Conservation (phyloP, 2,113 vertebrate species). For the Chlorodrepanis virens region DNA sequence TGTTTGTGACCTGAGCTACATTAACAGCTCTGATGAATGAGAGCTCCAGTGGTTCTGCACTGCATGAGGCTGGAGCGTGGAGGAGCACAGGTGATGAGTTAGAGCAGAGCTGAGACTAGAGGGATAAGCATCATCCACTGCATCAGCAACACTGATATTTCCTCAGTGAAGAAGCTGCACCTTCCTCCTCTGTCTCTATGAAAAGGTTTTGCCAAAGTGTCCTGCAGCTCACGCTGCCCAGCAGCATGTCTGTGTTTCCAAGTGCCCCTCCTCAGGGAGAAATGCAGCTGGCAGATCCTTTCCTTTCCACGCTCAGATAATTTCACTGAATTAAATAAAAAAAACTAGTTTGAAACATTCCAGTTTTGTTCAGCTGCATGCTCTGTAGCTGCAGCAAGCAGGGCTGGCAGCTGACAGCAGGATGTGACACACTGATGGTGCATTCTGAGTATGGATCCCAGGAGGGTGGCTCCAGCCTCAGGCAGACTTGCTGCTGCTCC, state of each 20-base stretch:
- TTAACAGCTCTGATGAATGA: slow-evolving; percentile 31
- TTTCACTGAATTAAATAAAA: background rate
- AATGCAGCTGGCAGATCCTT: background rate
- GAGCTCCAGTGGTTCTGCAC: background rate
- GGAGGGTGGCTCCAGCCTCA: background rate
- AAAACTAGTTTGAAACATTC: background rate
- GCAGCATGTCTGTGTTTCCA: background rate
- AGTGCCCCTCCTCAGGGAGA: background rate
- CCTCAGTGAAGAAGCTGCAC: background rate
- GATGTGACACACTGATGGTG: background rate
- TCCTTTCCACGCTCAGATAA: background rate
- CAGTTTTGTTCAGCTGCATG: background rate
- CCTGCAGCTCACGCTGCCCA: background rate
- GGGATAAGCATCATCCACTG: background rate
- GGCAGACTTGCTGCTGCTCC: background rate
- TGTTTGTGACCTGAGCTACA: background rate
- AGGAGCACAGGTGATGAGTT: background rate
- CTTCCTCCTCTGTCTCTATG: background rate
- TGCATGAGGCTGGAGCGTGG: rapidly evolving
- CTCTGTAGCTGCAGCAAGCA: background rate
- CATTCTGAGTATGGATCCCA: background rate
- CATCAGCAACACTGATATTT: background rate
- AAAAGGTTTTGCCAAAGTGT: background rate
- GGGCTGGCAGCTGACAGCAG: background rate
- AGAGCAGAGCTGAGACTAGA: background rate